These are phyloP conservation scores for Cyanoramphus novaezelandiae DNA, from an alignment of 2,113 vertebrate genomes.

Conservation along the genomic window DNA sequence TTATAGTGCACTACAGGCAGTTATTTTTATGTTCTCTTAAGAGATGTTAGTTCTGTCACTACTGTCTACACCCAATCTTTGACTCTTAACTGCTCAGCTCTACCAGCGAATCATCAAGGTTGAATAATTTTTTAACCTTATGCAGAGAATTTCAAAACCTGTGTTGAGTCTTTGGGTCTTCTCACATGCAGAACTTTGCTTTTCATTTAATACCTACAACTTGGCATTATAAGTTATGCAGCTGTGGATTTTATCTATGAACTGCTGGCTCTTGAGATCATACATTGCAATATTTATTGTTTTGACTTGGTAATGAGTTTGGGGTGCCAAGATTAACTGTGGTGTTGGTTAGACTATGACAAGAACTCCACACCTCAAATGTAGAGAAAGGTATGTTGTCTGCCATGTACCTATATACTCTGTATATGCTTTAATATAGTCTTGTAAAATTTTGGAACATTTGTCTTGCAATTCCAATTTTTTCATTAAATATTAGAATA, in stretches of 20 bases:
- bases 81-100: background rate
- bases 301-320: background rate
- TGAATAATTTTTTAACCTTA: background rate
- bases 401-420: background rate
- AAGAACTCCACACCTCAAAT: background rate
- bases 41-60: background rate
- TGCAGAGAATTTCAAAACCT: background rate
- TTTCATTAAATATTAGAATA: background rate
- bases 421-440: background rate
- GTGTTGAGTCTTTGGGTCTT: background rate
- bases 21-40: background rate
- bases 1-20: rapidly evolving
- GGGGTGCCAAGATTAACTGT: background rate
- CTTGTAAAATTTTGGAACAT: background rate
- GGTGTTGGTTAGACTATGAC: background rate
- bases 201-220: background rate
- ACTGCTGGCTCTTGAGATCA: background rate
- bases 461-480: background rate
- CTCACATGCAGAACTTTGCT: background rate
- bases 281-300: background rate
- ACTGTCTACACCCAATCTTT: background rate
- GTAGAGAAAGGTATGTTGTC: background rate
- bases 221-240: background rate
- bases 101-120: background rate
- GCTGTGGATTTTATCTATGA: background rate